These are phyloP conservation scores for Mus musculus DNA, from an alignment of 2,113 vertebrate genomes.

Conservation along the genomic window DNA sequence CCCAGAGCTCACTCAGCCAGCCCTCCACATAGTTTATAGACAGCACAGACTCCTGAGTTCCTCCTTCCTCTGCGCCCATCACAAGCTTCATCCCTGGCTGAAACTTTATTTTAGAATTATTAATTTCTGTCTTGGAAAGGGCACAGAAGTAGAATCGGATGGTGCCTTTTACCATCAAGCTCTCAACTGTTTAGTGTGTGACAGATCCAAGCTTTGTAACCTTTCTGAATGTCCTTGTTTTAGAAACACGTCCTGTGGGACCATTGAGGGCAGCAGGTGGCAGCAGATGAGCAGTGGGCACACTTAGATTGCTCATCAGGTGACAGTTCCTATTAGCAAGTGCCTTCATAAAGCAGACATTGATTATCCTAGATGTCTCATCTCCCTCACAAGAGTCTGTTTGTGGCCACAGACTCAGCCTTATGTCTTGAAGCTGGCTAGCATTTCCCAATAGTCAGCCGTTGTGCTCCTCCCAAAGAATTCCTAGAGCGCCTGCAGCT, in stretches of 20 bases:
- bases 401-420: background rate
- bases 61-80: background rate
- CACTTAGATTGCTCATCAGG: background rate
- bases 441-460: background rate
- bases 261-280: background rate
- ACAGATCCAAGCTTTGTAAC: background rate
- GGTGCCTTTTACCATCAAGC: background rate
- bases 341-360: background rate
- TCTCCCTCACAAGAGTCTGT: background rate
- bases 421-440: background rate
- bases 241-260: background rate
- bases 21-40: background rate
- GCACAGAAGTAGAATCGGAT: background rate
- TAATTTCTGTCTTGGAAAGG: constrained; percentile 46
- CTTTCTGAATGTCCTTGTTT: constrained; percentile 9
- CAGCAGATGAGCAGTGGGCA: background rate
- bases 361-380: background rate
- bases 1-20: background rate
- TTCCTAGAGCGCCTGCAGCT: background rate
- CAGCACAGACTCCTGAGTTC: background rate
- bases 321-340: background rate
- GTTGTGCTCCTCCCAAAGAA: background rate
- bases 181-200: background rate
- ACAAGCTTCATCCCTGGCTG: background rate
- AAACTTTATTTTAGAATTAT: background rate